Evolutionary conservation across 2,797 vertebrate genomes (phyloP).

Genomic region (Odontamblyopus rebecca): DNA sequence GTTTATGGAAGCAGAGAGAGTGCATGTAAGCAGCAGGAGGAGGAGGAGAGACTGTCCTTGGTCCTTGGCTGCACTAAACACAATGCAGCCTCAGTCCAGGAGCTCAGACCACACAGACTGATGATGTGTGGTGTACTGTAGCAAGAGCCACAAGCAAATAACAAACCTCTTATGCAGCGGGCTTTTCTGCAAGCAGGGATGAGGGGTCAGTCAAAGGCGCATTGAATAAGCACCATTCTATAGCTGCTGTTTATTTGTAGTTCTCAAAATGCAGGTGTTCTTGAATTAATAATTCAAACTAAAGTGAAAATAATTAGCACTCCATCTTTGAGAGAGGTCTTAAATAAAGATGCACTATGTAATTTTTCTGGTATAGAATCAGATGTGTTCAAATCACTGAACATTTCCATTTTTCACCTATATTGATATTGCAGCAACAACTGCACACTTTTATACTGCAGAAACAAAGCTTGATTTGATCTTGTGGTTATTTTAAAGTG

Average conservation of each 20-base stretch:
- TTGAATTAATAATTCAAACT: too few relatives aligned
- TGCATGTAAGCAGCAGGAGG: neutral
- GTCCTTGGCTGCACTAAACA: constrained; percentile 33
- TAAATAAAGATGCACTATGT: too few relatives aligned
- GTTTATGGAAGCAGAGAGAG: constrained; percentile 15
- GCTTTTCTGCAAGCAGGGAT: constrained; percentile 41
- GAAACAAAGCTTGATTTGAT: too few relatives aligned
- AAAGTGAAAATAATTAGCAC: too few relatives aligned
- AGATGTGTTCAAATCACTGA: neutral
- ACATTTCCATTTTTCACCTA: too few relatives aligned
- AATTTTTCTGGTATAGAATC: too few relatives aligned
- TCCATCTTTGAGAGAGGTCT: too few relatives aligned
- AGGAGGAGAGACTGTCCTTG: constrained; percentile 36
- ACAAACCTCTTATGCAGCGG: constrained; percentile 47
- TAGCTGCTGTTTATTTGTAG: constrained; percentile 4
- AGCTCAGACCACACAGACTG: constrained; percentile 55
- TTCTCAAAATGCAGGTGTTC: neutral
- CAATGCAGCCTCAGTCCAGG: constrained; percentile 67
- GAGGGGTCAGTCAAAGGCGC: constrained; percentile 30
- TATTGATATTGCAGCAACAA: too few relatives aligned
- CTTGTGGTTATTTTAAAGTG: too few relatives aligned
- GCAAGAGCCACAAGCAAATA: constrained; percentile 47
- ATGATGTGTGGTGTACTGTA: constrained; percentile 55
- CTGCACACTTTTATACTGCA: too few relatives aligned
- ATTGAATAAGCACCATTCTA: neutral